Conservation (phyloP, 92 coral and sea anemone species). For the Porites lobata region DNA sequence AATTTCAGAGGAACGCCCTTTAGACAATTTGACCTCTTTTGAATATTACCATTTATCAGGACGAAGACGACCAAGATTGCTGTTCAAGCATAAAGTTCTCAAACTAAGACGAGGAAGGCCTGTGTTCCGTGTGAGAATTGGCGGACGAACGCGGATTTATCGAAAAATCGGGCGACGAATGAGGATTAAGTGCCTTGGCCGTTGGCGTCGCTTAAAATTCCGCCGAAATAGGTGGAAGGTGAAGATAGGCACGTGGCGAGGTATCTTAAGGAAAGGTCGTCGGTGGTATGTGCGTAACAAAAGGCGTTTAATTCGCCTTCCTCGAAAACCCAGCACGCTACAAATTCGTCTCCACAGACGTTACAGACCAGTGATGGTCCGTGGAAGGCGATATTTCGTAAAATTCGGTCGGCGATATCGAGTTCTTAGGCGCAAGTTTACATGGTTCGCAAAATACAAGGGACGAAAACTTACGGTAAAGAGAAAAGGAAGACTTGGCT, state of each 20-base stretch:
- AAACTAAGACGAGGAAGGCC: slow-evolving; percentile 32
- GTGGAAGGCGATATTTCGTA: neutral
- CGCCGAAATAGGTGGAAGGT: neutral
- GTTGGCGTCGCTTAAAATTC: slow-evolving; percentile 23
- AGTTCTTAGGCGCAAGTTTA: neutral
- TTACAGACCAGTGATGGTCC: neutral
- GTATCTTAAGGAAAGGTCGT: neutral
- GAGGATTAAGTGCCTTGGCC: slow-evolving; percentile 1
- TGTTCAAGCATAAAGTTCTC: neutral
- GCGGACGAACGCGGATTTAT: neutral
- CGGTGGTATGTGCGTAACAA: slow-evolving; percentile 26
- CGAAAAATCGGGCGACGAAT: slow-evolving; percentile 11
- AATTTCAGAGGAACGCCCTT: neutral
- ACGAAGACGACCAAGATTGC: slow-evolving; percentile 5
- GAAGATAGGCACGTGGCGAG: neutral
- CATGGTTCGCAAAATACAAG: slow-evolving; percentile 7
- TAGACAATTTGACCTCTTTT: neutral
- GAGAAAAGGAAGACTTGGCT: slow-evolving; percentile 22
- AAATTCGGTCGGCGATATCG: neutral
- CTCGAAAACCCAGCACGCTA: slow-evolving; percentile 4
- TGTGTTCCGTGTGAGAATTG: neutral
- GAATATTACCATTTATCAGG: neutral
- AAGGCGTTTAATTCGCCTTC: neutral
- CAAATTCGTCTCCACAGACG: slow-evolving; percentile 4
- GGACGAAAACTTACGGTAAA: slow-evolving; percentile 16